A percentile compares a stretch with the other conserved stretches of the same genome.
phyloP scores from a whole-genome alignment of 2,113 vertebrate genomes.

The Lepisosteus osseus region DNA sequence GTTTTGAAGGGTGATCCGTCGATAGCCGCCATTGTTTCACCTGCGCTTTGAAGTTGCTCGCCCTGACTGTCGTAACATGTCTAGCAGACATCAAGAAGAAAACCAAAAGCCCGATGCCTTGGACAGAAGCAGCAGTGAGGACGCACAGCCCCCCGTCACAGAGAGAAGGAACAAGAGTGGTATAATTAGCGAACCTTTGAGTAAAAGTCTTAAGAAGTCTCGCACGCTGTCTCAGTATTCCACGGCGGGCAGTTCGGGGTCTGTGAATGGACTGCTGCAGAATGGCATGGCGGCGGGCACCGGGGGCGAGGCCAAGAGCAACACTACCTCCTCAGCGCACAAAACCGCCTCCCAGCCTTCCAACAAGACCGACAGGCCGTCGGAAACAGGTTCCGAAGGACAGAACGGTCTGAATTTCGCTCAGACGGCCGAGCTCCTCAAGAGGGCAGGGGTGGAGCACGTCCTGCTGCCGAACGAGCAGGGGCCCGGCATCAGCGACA shows the following conservation, averaged over 20 bases:
- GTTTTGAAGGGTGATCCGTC: conserved; percentile 56
- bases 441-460: conserved; percentile 95
- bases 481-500: conserved; percentile 79
- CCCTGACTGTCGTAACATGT: conserved; percentile 79
- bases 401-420: conserved; percentile 94
- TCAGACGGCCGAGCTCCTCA: conserved; percentile 91
- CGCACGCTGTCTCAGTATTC: conserved; percentile 91
- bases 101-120: conserved; percentile 75
- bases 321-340: conserved; percentile 83
- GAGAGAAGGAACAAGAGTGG: conserved; percentile 94
- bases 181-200: conserved; percentile 95
- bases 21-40: conserved; percentile 46
- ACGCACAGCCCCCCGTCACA: conserved; percentile 67
- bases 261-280: conserved; percentile 77
- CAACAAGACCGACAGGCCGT: conserved; percentile 88
- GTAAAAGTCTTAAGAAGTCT: conserved; percentile 94
- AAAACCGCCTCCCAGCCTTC: conserved; percentile 76
- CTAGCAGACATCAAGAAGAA: conserved; percentile 80
- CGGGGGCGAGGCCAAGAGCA: conserved; percentile 74
- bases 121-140: conserved; percentile 73
- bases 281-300: conserved; percentile 50
- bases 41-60: conserved; percentile 40
- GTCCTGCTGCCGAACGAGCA: conserved; percentile 86
- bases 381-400: conserved; percentile 89
- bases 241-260: conserved; percentile 77